These are phyloP conservation scores for Melinopterus prodromus DNA, from an alignment of 2,888 invertebrate genomes.

Conservation along the genomic window DNA sequence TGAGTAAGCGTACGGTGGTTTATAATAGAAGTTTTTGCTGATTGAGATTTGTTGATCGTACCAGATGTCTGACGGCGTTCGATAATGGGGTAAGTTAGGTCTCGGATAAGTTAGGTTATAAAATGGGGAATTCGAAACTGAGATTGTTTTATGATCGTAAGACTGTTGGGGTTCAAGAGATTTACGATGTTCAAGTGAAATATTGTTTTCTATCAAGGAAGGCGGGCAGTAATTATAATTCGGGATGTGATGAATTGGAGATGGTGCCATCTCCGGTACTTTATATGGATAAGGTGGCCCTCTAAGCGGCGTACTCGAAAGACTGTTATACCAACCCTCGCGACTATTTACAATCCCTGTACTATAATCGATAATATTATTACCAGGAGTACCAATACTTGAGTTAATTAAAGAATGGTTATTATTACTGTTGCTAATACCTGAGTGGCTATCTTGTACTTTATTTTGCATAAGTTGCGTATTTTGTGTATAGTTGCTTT, in stretches of 20 bases:
- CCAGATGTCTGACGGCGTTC: background rate
- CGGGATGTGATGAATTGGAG: background rate
- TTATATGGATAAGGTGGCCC: background rate
- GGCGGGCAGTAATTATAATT: background rate
- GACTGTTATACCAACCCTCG: conserved; percentile 19
- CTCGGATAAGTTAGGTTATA: conserved; percentile 5
- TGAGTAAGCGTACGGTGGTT: background rate
- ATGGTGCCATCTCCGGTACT: background rate
- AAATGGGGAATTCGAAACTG: background rate
- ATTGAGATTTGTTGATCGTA: background rate
- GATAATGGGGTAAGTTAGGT: background rate
- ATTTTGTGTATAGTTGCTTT: conserved; percentile 38
- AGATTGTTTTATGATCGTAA: too few relatives aligned
- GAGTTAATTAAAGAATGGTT: conserved; percentile 41
- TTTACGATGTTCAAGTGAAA: too few relatives aligned
- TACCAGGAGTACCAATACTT: conserved; percentile 26
- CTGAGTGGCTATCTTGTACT: conserved; percentile 48
- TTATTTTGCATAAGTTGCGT: conserved; percentile 34
- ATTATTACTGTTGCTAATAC: conserved; percentile 45
- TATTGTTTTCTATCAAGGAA: too few relatives aligned
- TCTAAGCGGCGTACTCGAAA: conserved; percentile 15
- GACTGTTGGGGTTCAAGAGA: too few relatives aligned
- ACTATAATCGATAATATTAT: conserved; percentile 29
- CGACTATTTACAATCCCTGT: conserved; percentile 34
- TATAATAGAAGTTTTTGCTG: conserved; percentile 12